phyloP scores from a whole-genome alignment of 2,888 invertebrate species.

The Cynaeus angustus region DNA sequence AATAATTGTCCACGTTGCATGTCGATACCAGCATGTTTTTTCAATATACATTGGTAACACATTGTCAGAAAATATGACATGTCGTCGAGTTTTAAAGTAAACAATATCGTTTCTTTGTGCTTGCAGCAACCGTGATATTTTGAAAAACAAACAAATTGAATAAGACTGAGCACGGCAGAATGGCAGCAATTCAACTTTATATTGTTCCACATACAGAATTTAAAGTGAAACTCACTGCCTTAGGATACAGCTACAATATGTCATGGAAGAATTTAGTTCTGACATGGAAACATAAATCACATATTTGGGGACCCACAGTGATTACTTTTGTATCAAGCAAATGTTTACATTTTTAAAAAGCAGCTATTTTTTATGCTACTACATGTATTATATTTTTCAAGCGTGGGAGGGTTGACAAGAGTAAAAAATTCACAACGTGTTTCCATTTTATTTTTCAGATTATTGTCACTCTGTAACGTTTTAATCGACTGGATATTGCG shows the following conservation, averaged over 20 bases:
- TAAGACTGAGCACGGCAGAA: constrained; percentile 25
- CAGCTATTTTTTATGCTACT: constrained; percentile 13
- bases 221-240: constrained; percentile 42
- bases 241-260: constrained; percentile 45
- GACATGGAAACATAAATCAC: constrained; percentile 46
- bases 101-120: constrained; percentile 5
- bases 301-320: constrained; percentile 37
- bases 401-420: neutral
- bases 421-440: constrained; percentile 12
- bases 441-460: constrained; percentile 15
- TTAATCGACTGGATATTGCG: constrained; percentile 6
- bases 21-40: constrained; percentile 4
- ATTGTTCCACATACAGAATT: constrained; percentile 41
- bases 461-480: neutral
- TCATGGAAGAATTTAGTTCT: constrained; percentile 32
- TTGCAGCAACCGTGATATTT: constrained; percentile 7
- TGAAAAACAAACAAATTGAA: constrained; percentile 36
- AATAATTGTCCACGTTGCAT: neutral
- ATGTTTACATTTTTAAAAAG: constrained; percentile 38
- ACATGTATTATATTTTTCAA: neutral
- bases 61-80: constrained; percentile 15
- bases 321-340: constrained; percentile 43
- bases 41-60: constrained; percentile 5
- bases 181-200: constrained; percentile 46
- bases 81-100: constrained; percentile 9